Conservation (phyloP, 1,140 invertebrate species). For the Neodiprion virginianus region DNA sequence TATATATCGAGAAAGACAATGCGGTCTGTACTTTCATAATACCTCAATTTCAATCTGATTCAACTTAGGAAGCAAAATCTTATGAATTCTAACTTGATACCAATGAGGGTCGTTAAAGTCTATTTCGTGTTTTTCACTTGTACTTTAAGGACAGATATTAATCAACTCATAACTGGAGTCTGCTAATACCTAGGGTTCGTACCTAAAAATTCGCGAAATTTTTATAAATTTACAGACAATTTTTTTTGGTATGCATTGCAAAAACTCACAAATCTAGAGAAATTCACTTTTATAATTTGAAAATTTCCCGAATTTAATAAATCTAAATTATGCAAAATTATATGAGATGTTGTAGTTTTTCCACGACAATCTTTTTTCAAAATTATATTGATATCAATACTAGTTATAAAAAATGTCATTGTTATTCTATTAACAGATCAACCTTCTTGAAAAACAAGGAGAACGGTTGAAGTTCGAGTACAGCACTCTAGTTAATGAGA, state of each 20-base stretch:
- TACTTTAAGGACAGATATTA: too few relatives aligned
- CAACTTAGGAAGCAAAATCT: too few relatives aligned
- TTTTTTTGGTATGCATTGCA: not conserved
- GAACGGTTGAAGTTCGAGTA: conserved; percentile 44
- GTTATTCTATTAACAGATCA: conserved; percentile 27
- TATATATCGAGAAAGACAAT: too few relatives aligned
- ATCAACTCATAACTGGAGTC: too few relatives aligned
- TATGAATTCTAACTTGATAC: too few relatives aligned
- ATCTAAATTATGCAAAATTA: too few relatives aligned
- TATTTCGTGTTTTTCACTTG: too few relatives aligned
- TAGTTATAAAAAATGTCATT: conserved; percentile 7
- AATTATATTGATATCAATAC: conserved; percentile 16
- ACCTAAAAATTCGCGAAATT: not conserved
- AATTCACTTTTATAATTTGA: conserved; percentile 12
- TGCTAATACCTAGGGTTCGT: too few relatives aligned
- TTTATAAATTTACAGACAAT: not conserved
- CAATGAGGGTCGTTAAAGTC: too few relatives aligned
- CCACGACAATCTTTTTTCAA: not conserved
- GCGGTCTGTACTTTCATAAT: too few relatives aligned
- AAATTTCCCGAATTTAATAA: not conserved
- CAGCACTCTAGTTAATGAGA: conserved; percentile 34
- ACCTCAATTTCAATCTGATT: too few relatives aligned
- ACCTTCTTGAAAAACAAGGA: conserved; percentile 29
- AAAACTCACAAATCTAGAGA: conserved; percentile 12
- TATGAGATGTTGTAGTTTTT: too few relatives aligned